Percentiles rank a stretch among this genome's conserved stretches.
phyloP scores from a whole-genome alignment of 2,888 invertebrate species.

The Lasioglossum vierecki region DNA sequence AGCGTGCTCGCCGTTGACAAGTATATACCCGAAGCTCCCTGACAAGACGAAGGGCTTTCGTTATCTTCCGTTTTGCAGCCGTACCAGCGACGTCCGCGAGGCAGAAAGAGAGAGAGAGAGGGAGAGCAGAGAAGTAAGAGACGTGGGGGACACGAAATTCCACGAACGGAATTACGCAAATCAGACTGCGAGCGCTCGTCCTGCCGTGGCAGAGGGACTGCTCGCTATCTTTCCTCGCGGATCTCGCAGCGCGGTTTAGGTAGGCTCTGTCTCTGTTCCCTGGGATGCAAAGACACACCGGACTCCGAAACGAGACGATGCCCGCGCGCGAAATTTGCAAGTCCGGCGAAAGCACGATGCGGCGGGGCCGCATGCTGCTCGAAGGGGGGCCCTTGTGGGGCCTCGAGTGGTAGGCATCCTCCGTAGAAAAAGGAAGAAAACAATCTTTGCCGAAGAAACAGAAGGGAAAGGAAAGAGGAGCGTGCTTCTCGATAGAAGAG shows the following conservation, averaged over 20 bases:
- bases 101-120: not conserved
- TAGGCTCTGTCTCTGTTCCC: constrained; percentile 43
- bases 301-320: constrained; percentile 51
- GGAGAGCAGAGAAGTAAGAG: not conserved
- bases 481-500: not conserved
- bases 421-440: not conserved
- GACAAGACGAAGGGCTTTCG: constrained; percentile 1
- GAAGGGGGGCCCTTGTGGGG: not conserved
- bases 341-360: constrained; percentile 76
- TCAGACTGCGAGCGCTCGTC: constrained; percentile 71
- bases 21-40: constrained; percentile 38
- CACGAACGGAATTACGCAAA: constrained; percentile 76
- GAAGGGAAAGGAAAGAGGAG: not conserved
- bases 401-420: not conserved
- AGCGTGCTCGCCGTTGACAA: constrained; percentile 59
- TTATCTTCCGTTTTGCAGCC: constrained; percentile 10
- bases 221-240: constrained; percentile 67
- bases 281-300: constrained; percentile 38
- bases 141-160: constrained; percentile 59
- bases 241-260: constrained; percentile 63
- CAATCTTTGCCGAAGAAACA: not conserved
- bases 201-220: constrained; percentile 47
- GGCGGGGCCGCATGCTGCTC: constrained; percentile 37
- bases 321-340: constrained; percentile 75
- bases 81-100: not conserved